A percentile compares a stretch with the other conserved stretches of the same genome.
Conservation (phyloP, 2,888 invertebrate genomes). For the Acanthosepion esculentum region DNA sequence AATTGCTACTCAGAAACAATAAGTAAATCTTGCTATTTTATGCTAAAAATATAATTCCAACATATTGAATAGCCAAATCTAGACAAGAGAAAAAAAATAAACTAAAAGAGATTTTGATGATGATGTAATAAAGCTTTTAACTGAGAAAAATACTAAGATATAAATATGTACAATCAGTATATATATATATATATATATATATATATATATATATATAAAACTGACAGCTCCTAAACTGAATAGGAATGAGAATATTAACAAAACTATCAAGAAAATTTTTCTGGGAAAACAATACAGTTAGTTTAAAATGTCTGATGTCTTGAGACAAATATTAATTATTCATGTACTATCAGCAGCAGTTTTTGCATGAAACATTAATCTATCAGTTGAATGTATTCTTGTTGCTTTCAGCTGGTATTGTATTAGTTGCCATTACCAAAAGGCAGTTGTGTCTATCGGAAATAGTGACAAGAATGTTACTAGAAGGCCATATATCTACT, state of each 20-base stretch:
- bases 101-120: neutral
- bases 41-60: too few relatives aligned
- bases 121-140: neutral
- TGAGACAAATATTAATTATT: neutral
- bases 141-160: neutral
- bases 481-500: neutral
- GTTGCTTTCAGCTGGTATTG: neutral
- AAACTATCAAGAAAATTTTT: neutral
- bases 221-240: neutral
- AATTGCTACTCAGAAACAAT: too few relatives aligned
- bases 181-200: too few relatives aligned
- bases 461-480: neutral
- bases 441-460: neutral
- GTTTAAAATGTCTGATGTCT: neutral
- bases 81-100: neutral
- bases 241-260: neutral
- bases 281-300: neutral
- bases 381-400: neutral
- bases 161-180: neutral
- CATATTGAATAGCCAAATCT: neutral
- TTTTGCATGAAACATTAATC: neutral
- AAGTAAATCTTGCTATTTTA: too few relatives aligned
- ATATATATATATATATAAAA: neutral
- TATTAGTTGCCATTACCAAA: neutral
- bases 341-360: neutral